These are phyloP conservation scores for Xyrichtys novacula DNA, from an alignment of 2,797 vertebrate genomes.

Conservation along the genomic window DNA sequence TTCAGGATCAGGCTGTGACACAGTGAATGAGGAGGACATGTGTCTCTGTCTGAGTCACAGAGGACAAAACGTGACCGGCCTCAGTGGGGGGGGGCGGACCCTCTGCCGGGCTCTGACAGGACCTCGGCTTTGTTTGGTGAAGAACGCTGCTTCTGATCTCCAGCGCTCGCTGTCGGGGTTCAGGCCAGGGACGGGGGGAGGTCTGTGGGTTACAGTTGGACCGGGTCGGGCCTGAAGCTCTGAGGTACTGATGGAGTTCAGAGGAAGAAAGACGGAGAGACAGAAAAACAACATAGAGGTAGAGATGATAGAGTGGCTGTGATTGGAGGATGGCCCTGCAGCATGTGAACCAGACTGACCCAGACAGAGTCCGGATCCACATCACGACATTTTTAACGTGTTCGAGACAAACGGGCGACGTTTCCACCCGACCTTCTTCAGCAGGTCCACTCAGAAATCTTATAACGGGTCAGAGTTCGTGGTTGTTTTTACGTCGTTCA, in stretches of 20 bases:
- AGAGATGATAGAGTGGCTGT: background rate
- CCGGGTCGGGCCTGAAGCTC: constrained; percentile 6
- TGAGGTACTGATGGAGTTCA: background rate
- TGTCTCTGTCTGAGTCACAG: constrained; percentile 12
- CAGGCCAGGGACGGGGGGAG: constrained; percentile 7
- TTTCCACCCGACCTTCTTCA: too few relatives aligned
- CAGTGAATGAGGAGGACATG: constrained; percentile 17
- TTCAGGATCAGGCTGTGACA: constrained; percentile 1
- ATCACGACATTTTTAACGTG: too few relatives aligned
- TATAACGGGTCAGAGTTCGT: too few relatives aligned
- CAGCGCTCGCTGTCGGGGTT: constrained; percentile 33
- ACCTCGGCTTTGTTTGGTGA: constrained; percentile 18
- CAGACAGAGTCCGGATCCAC: too few relatives aligned
- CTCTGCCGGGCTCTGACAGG: constrained; percentile 16
- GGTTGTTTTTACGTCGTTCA: too few relatives aligned
- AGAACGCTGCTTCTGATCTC: constrained; percentile 12
- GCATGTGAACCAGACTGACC: constrained; percentile 25
- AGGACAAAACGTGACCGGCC: constrained; percentile 48
- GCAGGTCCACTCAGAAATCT: too few relatives aligned
- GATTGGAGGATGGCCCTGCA: background rate
- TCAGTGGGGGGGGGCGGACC: constrained; percentile 3
- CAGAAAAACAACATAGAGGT: constrained; percentile 4
- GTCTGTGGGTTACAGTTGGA: constrained; percentile 44
- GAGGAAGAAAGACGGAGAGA: background rate
- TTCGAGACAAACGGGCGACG: too few relatives aligned